These are phyloP conservation scores for Xiphorhynchus erythropygius DNA, from an alignment of 2,797 vertebrate genomes.

Conservation along the genomic window DNA sequence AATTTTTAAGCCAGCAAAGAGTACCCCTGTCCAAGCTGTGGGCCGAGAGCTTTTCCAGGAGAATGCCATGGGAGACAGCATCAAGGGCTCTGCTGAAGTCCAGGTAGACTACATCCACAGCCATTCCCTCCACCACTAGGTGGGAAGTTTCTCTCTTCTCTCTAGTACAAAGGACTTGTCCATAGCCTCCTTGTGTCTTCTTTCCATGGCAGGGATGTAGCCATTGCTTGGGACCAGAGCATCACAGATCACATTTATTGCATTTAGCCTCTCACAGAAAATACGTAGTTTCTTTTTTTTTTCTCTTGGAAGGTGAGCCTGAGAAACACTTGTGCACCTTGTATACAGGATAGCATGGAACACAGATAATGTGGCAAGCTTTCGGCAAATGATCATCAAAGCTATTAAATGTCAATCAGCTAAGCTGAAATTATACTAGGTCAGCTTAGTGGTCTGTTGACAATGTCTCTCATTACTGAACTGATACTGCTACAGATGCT, in stretches of 20 bases:
- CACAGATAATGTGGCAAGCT: neutral
- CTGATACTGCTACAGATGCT: neutral
- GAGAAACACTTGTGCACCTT: neutral
- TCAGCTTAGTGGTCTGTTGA: conserved; percentile 37
- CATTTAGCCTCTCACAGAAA: neutral
- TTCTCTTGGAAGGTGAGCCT: neutral
- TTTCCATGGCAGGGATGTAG: neutral
- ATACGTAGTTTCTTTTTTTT: neutral
- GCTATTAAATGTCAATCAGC: neutral
- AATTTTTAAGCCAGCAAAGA: neutral
- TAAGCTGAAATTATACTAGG: conserved; percentile 17
- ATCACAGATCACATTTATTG: neutral
- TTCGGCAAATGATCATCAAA: conserved; percentile 53
- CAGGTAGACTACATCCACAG: neutral
- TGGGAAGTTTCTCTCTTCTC: neutral
- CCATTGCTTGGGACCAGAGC: neutral
- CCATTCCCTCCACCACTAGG: neutral
- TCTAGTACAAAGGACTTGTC: neutral
- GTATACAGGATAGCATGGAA: neutral
- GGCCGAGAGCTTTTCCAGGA: neutral
- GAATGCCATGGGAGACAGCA: neutral
- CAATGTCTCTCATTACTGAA: conserved; percentile 14
- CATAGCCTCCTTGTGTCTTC: neutral
- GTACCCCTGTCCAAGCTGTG: too few relatives aligned
- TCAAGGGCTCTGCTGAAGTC: neutral